phyloP scores from a whole-genome alignment of 2,113 vertebrate species.

The Microtus pennsylvanicus region DNA sequence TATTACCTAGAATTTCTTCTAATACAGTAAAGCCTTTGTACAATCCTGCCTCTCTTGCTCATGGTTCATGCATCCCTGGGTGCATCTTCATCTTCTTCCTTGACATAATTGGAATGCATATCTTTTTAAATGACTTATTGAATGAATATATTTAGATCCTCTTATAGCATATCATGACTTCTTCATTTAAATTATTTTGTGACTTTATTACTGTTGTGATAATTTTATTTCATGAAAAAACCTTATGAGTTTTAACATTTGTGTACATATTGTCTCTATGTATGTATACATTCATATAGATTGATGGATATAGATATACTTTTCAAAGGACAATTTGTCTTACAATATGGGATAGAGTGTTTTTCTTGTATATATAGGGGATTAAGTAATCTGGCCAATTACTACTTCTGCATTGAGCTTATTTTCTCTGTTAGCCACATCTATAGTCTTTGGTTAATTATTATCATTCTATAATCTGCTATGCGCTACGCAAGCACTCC shows the following conservation, averaged over 20 bases:
- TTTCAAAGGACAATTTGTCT: neutral
- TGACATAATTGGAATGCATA: neutral
- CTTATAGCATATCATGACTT: neutral
- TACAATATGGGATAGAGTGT: neutral
- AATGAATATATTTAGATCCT: neutral
- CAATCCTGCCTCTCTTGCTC: neutral
- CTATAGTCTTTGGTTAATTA: neutral
- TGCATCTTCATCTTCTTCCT: neutral
- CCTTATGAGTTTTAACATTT: neutral
- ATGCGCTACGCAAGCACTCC: neutral
- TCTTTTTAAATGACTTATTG: neutral
- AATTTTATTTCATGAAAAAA: conserved; percentile 46
- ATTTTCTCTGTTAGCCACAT: neutral
- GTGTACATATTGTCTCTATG: neutral
- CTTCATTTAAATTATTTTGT: neutral
- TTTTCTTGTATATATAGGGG: neutral
- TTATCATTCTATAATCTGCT: neutral
- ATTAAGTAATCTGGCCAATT: neutral
- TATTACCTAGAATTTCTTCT: neutral
- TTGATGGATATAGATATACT: neutral
- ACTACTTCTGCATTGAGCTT: neutral
- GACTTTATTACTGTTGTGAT: neutral
- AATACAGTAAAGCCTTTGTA: neutral
- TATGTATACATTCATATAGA: neutral
- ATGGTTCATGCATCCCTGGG: neutral